These are phyloP conservation scores for Protodeltote pygarga DNA, from an alignment of 2,888 invertebrate species.

Conservation along the genomic window DNA sequence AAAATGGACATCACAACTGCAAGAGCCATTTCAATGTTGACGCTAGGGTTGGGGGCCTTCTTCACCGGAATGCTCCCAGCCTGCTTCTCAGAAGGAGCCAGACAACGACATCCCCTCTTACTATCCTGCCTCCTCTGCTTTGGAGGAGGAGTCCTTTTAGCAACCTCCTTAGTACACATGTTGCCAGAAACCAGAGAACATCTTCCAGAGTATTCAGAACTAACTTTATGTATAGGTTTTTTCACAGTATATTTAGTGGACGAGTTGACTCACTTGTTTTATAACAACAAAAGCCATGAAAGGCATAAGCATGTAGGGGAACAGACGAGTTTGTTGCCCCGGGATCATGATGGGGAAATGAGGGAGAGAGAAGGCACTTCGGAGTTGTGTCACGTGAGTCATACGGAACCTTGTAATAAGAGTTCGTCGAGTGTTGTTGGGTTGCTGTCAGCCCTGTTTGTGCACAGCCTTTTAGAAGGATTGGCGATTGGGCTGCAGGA, in stretches of 20 bases:
- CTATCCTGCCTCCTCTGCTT: slow-evolving; percentile 91
- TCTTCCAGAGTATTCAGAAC: slow-evolving; percentile 87
- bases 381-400: slow-evolving; percentile 89
- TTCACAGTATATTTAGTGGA: slow-evolving; percentile 91
- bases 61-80: slow-evolving; percentile 90
- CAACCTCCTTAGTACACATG: slow-evolving; percentile 93
- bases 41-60: slow-evolving; percentile 90
- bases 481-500: slow-evolving; percentile 93
- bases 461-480: slow-evolving; percentile 93
- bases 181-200: slow-evolving; percentile 91
- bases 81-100: slow-evolving; percentile 86
- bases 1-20: slow-evolving; percentile 85
- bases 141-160: slow-evolving; percentile 92
- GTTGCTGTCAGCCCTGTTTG: slow-evolving; percentile 90
- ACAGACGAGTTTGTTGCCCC: slow-evolving; percentile 59
- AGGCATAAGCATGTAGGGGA: slow-evolving; percentile 63
- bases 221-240: slow-evolving; percentile 90
- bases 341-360: slow-evolving; percentile 66
- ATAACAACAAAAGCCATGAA: slow-evolving; percentile 55
- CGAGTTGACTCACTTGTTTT: slow-evolving; percentile 90
- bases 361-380: slow-evolving; percentile 68
- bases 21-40: slow-evolving; percentile 89
- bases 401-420: slow-evolving; percentile 88
- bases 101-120: slow-evolving; percentile 87
- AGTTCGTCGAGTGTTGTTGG: slow-evolving; percentile 89